Evolutionary conservation across 2,113 vertebrate genomes (phyloP), one percentile per base, ranked within the genome.

Genomic region (Scophthalmus maximus): DNA sequence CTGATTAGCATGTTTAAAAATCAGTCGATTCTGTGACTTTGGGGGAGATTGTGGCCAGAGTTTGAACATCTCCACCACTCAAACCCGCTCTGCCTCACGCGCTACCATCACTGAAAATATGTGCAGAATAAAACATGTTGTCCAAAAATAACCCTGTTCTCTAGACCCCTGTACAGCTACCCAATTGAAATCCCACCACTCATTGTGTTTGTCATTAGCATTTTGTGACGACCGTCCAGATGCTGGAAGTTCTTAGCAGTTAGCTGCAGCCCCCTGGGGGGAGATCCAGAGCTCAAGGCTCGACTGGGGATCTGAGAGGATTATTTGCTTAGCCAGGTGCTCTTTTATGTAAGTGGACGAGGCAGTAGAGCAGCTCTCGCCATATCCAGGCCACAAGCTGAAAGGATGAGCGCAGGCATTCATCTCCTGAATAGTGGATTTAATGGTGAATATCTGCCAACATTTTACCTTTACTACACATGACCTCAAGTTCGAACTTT

Each of bases 1-100:
- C 62, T 73, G 78, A 84, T 76, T 86, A 85, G 69, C 65, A 46
- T 85, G 76, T 84, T 73, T 69, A 76, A 79, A 87, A n/a, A 60
- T 34, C 76, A 57, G 57, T 32, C 75, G 30, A 78, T 68, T 69
- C 53, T 80, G 70, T 56, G 52, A 79, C 79, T 80, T 83, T 83
- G 51, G 47, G 78, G 76, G 61, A 74, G 56, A 57, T 60, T 81
- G 69, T 83, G 82, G 59, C 67, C 85, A 84, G 72, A 56, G 82
- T 78, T 76, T 73, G 40, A 85, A 81, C 68, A 83, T 68, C 55
- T 47, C 65, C 49, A 61, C 65, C 56, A 66, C 51, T 64, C 26
- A 29, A 70, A 42, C 61, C 57, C 60, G 1, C 51, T 67, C n/a
- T 68, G 1, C 50, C 15, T 66, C 34, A 34, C 55, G 56, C 20